Conservation (phyloP, 2,888 invertebrate species). For the Volucella zonaria region DNA sequence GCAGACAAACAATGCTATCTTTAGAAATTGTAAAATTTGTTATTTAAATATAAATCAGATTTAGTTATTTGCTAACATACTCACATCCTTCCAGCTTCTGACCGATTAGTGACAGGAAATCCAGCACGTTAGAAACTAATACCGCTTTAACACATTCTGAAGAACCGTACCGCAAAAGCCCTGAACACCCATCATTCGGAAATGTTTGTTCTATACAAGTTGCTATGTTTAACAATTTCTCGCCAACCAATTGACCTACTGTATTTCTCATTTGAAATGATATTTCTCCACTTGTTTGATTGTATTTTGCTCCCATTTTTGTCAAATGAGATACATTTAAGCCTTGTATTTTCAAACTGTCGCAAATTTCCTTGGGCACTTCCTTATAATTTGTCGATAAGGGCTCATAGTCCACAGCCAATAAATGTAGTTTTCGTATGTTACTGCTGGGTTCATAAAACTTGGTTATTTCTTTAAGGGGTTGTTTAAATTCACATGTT, state of each 20-base stretch:
- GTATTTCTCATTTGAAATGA: slow-evolving; percentile 51
- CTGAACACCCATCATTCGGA: slow-evolving; percentile 58
- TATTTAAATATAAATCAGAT: background rate
- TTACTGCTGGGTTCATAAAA: slow-evolving; percentile 35
- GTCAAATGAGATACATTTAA: slow-evolving; percentile 34
- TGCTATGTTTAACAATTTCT: slow-evolving; percentile 39
- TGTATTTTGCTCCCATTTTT: slow-evolving; percentile 32
- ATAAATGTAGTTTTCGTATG: background rate
- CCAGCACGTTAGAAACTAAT: slow-evolving; percentile 56
- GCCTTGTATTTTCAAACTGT: slow-evolving; percentile 40
- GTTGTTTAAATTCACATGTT: slow-evolving; percentile 52
- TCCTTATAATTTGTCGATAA: background rate
- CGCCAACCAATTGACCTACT: slow-evolving; percentile 49
- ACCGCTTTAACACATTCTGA: slow-evolving; percentile 39
- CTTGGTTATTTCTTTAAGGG: slow-evolving; percentile 40
- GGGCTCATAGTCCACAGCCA: slow-evolving; percentile 1
- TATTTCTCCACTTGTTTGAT: slow-evolving; percentile 32
- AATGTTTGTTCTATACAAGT: slow-evolving; percentile 52
- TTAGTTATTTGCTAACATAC: background rate
- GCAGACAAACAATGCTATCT: slow-evolving; percentile 88
- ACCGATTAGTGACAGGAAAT: slow-evolving; percentile 54
- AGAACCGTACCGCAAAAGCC: slow-evolving; percentile 27
- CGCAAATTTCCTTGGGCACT: slow-evolving; percentile 58
- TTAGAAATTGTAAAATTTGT: background rate
- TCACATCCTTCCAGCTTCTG: slow-evolving; percentile 61